Base-by-base conservation (phyloP, 2,113 vertebrate species). In the Macrotus californicus region DNA sequence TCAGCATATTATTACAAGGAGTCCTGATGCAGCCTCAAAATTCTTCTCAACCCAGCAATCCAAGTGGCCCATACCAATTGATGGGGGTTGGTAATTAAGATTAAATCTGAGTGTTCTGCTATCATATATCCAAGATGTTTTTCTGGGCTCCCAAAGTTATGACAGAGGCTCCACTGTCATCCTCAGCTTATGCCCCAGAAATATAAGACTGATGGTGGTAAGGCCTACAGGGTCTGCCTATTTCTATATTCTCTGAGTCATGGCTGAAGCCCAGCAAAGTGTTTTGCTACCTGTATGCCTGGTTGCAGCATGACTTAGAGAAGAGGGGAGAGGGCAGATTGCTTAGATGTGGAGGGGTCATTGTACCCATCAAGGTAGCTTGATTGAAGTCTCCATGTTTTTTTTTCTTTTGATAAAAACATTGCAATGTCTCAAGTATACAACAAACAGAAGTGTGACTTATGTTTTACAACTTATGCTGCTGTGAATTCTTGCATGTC, bases 381-480 rank as follows among this genome's bases (percentile, higher is more conserved):
- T 69, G 36, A 59, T 0, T 41, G 26, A 61, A 89, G 34, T 13
- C 50, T 84, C 77, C 13, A 70, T 59, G 16, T 73, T 96, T 87
- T 56, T 87, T 52, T 90, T 61, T 64, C 41, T 87, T 94, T 93
- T 92, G 24, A 83, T 86, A 64, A 94, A 87, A 96, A 64, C 52
- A 87, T 52, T 48, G 8, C 31, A 93, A 13, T 72, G 31, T 92
- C 34, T 75, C 73, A 89, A 61, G 59, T 77, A 82, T 34, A 77
- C 73, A 95, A 89, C 11, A 89, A 89, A 80, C 9, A 86, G 34
- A 95, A 88, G 22, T 66, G 43, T 92, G 59, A 85, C 59, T 84
- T 93, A 70, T 7, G 13, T 79, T 76, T 86, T 50, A 81, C n/a
- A 87, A 52, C 89, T 81, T 39, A 46, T 94, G 46, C 64, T 92